Percentiles rank a stretch among this genome's conserved stretches.
These are phyloP conservation scores for Hyla sarda DNA, from an alignment of 2,113 vertebrate species.

Conservation along the genomic window DNA sequence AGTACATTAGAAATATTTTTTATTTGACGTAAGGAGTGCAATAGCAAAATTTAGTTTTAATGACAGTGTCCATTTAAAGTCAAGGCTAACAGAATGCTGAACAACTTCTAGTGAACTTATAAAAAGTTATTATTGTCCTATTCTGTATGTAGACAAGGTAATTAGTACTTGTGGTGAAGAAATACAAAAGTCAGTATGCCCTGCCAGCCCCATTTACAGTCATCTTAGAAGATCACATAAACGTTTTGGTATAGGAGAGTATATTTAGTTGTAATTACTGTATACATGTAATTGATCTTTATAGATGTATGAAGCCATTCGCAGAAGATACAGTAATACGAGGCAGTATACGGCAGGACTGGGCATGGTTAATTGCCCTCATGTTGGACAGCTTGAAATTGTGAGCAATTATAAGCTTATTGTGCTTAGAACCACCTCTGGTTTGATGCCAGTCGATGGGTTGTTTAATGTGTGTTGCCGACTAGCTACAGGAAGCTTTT, in stretches of 20 bases:
- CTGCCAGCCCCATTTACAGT: background rate
- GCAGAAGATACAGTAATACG: background rate
- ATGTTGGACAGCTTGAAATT: slow-evolving; percentile 15
- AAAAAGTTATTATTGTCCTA: background rate
- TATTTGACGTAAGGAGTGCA: too few species aligned
- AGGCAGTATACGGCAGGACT: background rate
- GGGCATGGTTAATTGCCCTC: slow-evolving; percentile 1
- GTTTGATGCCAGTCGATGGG: slow-evolving; percentile 64
- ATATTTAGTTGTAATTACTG: background rate
- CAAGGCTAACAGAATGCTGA: background rate
- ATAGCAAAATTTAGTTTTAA: too few species aligned
- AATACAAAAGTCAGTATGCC: background rate
- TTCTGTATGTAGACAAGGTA: background rate
- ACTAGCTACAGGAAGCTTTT: slow-evolving; percentile 64
- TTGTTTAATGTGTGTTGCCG: slow-evolving; percentile 63
- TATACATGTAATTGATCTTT: background rate
- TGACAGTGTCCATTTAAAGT: too few species aligned
- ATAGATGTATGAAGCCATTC: background rate
- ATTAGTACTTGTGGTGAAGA: background rate
- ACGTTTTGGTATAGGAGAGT: background rate
- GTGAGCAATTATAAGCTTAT: slow-evolving; percentile 35
- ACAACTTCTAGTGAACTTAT: background rate
- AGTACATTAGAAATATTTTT: too few species aligned
- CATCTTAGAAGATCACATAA: background rate
- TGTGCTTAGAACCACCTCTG: slow-evolving; percentile 64